Base-by-base conservation (phyloP, 1,140 invertebrate genomes). In the Brachionus calyciflorus region DNA sequence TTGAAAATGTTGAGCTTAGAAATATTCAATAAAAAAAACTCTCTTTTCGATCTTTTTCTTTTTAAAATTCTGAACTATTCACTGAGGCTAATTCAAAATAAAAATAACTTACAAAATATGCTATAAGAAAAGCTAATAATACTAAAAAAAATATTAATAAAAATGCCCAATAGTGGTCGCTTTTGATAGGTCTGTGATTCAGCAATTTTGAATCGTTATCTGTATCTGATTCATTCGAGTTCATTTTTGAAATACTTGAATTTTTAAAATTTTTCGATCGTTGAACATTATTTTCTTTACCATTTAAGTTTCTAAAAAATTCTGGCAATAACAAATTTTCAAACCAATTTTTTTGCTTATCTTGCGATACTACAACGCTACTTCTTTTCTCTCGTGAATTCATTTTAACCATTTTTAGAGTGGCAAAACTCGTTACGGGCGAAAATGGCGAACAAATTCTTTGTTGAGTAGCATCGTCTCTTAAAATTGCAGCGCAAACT, bases 401-500 rank as follows among this genome's bases (percentile, higher is more conserved):
- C 3, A 3, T 14, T 75, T 69, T 53, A 40, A 33, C 41, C 26
- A 24, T 19, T 77, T 79, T 77, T 88, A 87, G 70, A 88, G 83
- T 40, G 91, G 87, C 63, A 92, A 65, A 65, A 65, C 19, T 24
- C 14, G 19, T 21, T n/a, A 44, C 24, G 2, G 60, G 60, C 28
- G 60, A 65, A 65, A 44, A 65, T 12, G 60, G 60, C 4, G 60
- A 37, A 44, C 40, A 65, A 10, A 65, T 65, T 44, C 60, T 41
- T 26, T 65, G 37, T 21, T 24, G 9, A n/a, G 33, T 65, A 4
- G 60, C 24, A 9, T 44, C 55, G 17, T 60, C 33, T 65, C 24
- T 44, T 24, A 10, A 37, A 44, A 65, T 93, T 70, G 89, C 88
- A 49, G 89, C 88, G 49, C 88, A 90, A 80, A 94, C 91, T 73